A percentile compares a stretch with the other conserved stretches of the same genome.
phyloP scores from a whole-genome alignment of 2,113 vertebrate genomes.

The Cnemophilus loriae region DNA sequence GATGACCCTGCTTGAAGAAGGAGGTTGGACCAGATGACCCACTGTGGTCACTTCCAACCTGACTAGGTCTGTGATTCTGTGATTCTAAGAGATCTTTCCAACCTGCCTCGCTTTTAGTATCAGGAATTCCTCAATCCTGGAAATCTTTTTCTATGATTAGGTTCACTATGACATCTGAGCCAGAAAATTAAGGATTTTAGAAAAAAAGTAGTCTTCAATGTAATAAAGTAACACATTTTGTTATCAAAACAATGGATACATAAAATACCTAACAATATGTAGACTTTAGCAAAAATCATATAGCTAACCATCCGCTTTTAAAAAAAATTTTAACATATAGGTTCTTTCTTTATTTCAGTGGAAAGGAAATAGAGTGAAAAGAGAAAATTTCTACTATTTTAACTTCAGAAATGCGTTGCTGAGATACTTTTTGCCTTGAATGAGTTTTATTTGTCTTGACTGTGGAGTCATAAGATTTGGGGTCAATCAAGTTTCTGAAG shows the following conservation, averaged over 20 bases:
- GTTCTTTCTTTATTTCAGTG: neutral
- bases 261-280: neutral
- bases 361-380: neutral
- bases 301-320: too few species aligned
- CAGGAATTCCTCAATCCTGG: neutral
- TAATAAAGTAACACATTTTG: neutral
- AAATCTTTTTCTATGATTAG: neutral
- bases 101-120: neutral
- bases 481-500: conserved; percentile 31
- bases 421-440: neutral
- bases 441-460: conserved; percentile 14
- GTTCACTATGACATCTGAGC: neutral
- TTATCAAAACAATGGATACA: neutral
- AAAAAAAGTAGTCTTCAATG: neutral
- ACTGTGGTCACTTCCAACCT: neutral
- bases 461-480: neutral
- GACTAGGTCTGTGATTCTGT: neutral
- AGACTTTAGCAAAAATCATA: neutral
- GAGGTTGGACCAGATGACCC: neutral
- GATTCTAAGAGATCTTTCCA: neutral
- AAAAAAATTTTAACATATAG: neutral
- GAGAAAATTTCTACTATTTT: neutral
- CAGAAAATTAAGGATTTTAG: neutral
- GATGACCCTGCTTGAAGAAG: neutral
- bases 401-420: neutral